These are phyloP conservation scores for Tribolium madens DNA, from an alignment of 1,140 invertebrate species.

Conservation along the genomic window DNA sequence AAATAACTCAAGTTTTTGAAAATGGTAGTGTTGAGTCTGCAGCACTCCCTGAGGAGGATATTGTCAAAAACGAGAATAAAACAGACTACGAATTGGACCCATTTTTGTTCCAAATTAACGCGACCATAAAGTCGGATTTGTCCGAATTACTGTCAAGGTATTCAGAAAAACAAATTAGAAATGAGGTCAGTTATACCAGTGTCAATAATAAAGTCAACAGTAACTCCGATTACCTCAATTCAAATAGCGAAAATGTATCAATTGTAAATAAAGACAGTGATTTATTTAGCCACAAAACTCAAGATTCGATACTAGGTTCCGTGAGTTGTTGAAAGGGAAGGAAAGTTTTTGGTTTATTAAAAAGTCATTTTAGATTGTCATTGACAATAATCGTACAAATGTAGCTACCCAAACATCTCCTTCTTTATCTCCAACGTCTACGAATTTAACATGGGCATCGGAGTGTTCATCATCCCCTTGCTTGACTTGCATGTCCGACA, in stretches of 20 bases:
- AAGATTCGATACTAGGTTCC: conserved; percentile 36
- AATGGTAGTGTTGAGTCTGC: conserved; percentile 27
- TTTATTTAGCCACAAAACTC: conserved; percentile 7
- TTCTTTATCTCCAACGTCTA: conserved; percentile 58
- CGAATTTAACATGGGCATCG: conserved; percentile 60
- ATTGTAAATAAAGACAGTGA: conserved; percentile 36
- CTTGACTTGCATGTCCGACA: conserved; percentile 51
- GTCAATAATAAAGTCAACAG: neutral
- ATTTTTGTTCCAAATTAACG: conserved; percentile 53
- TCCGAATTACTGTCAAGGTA: conserved; percentile 54
- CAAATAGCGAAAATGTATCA: conserved; percentile 34
- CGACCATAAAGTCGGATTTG: conserved; percentile 56
- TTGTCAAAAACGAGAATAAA: conserved; percentile 46
- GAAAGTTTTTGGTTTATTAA: conserved; percentile 2
- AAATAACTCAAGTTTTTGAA: conserved; percentile 56
- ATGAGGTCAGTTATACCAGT: neutral
- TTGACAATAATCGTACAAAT: conserved; percentile 24
- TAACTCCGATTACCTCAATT: conserved; percentile 38
- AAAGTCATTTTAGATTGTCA: neutral
- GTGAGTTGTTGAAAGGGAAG: conserved; percentile 10
- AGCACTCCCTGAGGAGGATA: conserved; percentile 20
- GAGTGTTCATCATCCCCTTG: conserved; percentile 60
- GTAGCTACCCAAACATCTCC: conserved; percentile 59
- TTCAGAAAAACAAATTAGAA: conserved; percentile 5
- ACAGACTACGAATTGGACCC: conserved; percentile 32